phyloP scores from a whole-genome alignment of 2,113 vertebrate genomes.

The Callopanchax toddi region DNA sequence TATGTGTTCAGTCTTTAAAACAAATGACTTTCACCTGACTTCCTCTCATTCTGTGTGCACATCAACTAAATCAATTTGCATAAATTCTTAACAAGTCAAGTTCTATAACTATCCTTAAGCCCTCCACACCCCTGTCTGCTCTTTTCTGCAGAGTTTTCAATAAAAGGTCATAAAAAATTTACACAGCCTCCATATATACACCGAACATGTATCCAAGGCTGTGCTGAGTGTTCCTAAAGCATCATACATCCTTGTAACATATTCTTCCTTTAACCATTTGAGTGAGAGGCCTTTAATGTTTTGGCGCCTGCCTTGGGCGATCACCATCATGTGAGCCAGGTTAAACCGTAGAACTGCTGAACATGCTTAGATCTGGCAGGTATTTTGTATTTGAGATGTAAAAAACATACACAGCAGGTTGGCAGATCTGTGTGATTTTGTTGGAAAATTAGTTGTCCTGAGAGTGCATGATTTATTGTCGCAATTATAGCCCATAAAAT shows the following conservation, averaged over 20 bases:
- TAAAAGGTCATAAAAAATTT: constrained; percentile 6
- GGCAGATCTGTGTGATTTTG: background rate
- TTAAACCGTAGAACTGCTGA: constrained; percentile 45
- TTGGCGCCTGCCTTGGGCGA: constrained; percentile 54
- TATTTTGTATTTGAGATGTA: background rate
- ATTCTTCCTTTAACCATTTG: constrained; percentile 25
- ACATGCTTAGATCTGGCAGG: constrained; percentile 49
- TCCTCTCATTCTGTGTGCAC: background rate
- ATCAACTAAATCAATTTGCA: background rate
- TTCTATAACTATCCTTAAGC: background rate
- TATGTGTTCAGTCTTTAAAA: background rate
- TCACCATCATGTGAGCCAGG: constrained; percentile 47
- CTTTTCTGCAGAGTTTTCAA: background rate
- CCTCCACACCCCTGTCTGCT: background rate
- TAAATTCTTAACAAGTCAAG: constrained; percentile 6
- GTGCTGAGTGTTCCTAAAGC: constrained; percentile 16
- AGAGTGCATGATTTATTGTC: background rate
- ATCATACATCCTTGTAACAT: constrained; percentile 46
- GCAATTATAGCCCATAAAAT: background rate
- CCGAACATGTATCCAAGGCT: constrained; percentile 1
- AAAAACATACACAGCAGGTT: background rate
- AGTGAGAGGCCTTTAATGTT: constrained; percentile 54
- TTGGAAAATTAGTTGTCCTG: background rate
- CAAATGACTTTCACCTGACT: no score
- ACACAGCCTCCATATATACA: background rate